Base-by-base conservation (phyloP, 2,888 invertebrate species). In the Panopea generosa region DNA sequence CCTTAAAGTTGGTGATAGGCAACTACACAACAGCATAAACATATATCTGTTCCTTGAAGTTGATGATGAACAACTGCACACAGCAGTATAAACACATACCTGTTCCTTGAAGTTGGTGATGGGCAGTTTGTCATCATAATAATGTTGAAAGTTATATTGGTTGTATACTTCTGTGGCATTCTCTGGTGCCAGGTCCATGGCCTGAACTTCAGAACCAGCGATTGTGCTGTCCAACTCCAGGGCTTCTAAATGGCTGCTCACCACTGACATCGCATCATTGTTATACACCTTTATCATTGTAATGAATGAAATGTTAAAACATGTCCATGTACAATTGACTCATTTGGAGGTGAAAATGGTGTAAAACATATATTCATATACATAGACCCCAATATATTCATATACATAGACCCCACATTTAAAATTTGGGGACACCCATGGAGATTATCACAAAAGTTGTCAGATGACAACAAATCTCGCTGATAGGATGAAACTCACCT, bases 121-220 rank as follows among this genome's bases (percentile, higher is more conserved):
- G 14, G 91, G 87, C 52, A 91, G 82, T 20, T 85, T 85, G 0
- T 69, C 60, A 59, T 88, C 87, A 71, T 89, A 89, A 0, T 59
- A 68, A 62, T 87, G 87, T 2, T 71, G 68, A 69, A 91, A 90
- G 62, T 86, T 77, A 61, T 91, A 91, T 56, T 86, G 85, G 22
- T 76, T 80, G 80, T 91, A 91, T 6, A 91, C 88, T 18, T 86
- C 86, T 16, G 74, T 83, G 45, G 88, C 89, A 27, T 90, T 88
- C n/a, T 84, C 86, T 33, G 88, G 87, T 0, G 88, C 83, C 26
- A 86, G 73, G n/a, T 90, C 89, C 3, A 85, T 84, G 0, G 88
- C 87, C 27, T 85, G 60, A 3, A 79, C 81, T 9, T 84, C 81
- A 4, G 84, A 79, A 18, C 84, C 77, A 1, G 81, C 77, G n/a